Conservation (phyloP, 2,888 invertebrate species). For the Phalera bucephala region DNA sequence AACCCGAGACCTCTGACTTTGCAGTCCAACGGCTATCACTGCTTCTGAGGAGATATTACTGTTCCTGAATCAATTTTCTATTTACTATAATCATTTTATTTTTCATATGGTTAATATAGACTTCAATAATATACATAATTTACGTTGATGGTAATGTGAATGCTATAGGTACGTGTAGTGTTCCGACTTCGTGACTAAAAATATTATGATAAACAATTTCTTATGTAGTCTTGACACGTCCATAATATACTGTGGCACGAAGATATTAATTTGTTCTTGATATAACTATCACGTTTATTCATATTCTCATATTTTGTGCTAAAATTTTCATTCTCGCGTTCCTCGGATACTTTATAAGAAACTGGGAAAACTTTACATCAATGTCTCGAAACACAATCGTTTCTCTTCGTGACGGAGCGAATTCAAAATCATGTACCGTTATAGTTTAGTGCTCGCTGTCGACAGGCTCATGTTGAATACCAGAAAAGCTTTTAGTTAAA, state of each 20-base stretch:
- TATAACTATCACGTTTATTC: constrained; percentile 23
- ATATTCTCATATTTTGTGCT: neutral
- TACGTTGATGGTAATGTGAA: too few relatives aligned
- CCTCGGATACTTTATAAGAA: neutral
- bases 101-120: too few relatives aligned
- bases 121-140: too few relatives aligned
- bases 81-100: too few relatives aligned
- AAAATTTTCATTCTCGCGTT: neutral
- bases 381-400: constrained; percentile 33
- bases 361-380: constrained; percentile 6
- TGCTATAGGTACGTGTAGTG: constrained; percentile 56
- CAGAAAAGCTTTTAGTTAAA: constrained; percentile 37
- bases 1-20: too few relatives aligned
- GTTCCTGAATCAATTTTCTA: too few relatives aligned
- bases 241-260: constrained; percentile 30
- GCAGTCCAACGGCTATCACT: too few relatives aligned
- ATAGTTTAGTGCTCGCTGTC: constrained; percentile 38
- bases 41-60: too few relatives aligned
- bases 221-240: constrained; percentile 58
- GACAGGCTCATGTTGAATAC: constrained; percentile 34
- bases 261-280: constrained; percentile 42
- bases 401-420: constrained; percentile 38
- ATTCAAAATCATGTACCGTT: constrained; percentile 53
- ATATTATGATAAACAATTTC: constrained; percentile 42
- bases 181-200: constrained; percentile 60